Evolutionary conservation across 2,888 invertebrate species (phyloP).

Genomic region (Tenthredo scrophulariae): DNA sequence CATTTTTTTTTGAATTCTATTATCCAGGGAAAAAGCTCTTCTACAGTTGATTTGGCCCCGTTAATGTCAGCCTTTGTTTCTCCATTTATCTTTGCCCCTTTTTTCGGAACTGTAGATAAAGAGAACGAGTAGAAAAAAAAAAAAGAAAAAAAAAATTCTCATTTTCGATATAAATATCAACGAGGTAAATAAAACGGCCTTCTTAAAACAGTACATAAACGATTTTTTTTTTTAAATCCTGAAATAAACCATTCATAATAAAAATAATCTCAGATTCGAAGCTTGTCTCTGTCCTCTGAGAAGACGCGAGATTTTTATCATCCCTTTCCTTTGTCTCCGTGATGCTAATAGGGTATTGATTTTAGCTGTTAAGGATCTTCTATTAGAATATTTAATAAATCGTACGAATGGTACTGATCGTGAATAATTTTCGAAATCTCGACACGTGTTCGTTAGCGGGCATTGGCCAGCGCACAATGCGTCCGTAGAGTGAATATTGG

Average conservation of each 20-base stretch:
- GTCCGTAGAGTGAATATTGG: not conserved
- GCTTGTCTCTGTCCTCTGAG: not conserved
- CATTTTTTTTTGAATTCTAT: conserved; percentile 71
- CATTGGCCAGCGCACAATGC: not conserved
- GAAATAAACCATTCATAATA: not conserved
- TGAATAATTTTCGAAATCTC: not conserved
- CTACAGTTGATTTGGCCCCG: conserved; percentile 57
- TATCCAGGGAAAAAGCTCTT: conserved; percentile 70
- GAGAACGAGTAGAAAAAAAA: too few species aligned
- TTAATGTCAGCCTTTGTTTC: conserved; percentile 39
- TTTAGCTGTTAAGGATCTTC: conserved; percentile 6
- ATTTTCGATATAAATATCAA: not conserved
- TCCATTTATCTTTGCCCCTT: not conserved
- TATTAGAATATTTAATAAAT: not conserved
- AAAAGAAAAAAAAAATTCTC: not conserved
- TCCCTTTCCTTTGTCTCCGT: conserved; percentile 15
- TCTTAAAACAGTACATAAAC: not conserved
- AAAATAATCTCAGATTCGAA: not conserved
- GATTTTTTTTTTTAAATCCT: not conserved
- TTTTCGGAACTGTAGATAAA: conserved; percentile 9
- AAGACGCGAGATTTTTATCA: not conserved
- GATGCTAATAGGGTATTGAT: conserved; percentile 19
- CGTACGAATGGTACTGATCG: too few species aligned
- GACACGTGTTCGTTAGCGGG: not conserved
- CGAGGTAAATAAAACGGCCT: not conserved